Evolutionary conservation across 2,888 invertebrate genomes (phyloP).

Genomic region (Brachyopa scutellaris): DNA sequence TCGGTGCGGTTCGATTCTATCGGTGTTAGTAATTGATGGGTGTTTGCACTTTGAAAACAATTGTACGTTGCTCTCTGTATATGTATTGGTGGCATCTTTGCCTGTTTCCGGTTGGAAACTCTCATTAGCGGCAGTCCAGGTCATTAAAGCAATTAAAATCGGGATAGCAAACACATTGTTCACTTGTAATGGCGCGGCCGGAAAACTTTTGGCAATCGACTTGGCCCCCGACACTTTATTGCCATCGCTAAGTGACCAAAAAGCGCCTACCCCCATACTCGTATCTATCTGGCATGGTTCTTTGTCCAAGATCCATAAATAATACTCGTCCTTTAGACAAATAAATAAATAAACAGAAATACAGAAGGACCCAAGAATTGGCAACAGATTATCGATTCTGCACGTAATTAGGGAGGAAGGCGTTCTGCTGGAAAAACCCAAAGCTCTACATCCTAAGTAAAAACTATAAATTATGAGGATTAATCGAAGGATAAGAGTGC

Average conservation of each 20-base stretch:
- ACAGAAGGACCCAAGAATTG: conserved; percentile 59
- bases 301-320: conserved; percentile 57
- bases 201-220: conserved; percentile 61
- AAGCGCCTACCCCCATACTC: conserved; percentile 22
- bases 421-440: conserved; percentile 64
- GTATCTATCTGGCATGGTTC: conserved; percentile 26
- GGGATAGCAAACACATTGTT: conserved; percentile 64
- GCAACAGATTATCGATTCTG: conserved; percentile 71
- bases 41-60: conserved; percentile 23
- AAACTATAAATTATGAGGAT: conserved; percentile 72
- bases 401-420: conserved; percentile 68
- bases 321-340: conserved; percentile 46
- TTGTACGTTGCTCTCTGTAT: not conserved
- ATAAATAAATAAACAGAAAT: too few relatives aligned
- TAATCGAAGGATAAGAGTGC: conserved; percentile 70
- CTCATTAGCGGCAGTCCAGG: conserved; percentile 56
- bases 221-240: conserved; percentile 27
- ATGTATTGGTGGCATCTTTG: not conserved
- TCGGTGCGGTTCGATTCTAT: not conserved
- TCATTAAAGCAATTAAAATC: conserved; percentile 68
- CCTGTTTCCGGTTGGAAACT: conserved; percentile 12
- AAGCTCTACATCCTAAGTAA: conserved; percentile 36
- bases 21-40: conserved; percentile 33
- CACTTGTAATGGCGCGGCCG: conserved; percentile 46
- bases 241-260: conserved; percentile 26